Base-by-base conservation (phyloP, 2,888 invertebrate species). In the Amiota mariae region DNA sequence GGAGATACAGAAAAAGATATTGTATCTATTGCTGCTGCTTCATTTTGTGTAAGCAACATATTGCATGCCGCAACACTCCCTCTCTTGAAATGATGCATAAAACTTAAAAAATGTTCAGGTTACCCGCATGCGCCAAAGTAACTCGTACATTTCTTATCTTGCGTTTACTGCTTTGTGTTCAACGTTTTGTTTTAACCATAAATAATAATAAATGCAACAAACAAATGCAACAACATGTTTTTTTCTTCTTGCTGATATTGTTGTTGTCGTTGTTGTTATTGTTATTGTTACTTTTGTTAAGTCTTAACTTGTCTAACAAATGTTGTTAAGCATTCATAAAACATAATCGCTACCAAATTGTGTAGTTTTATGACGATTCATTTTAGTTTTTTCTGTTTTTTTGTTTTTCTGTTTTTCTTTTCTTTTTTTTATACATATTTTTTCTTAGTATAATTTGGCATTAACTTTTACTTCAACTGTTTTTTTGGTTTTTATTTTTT, bases 151-250 rank as follows among this genome's bases (percentile, higher is more conserved):
- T 51, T 68, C 24, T 51, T 68, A 47, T 68, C 15, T 54, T 24
- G 13, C 3, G 20, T 24, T 24, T 24, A 24, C 24, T 24, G 24
- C 24, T 24, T 24, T 24, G 13, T 11, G 20, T 59, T 54, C 24
- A 36, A 36, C 36, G 24, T 68, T 68, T 68, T 68, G 20, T 20
- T 51, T 48, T 36, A 18, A 54, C 51, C 67, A 68, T 68, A 68
- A 68, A 68, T 68, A 68, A 68, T 68, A 68, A 68, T 54, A 48
- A 68, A 63, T 63, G 24, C 63, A 46, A 36, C 20, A 24, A 61
- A 61, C 13, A 67, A 49, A 68, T 68, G n/a, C 67, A 18, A 49
- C 66, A 68, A 68, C 67, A 68, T 68, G 67, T 68, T 68, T 51
- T 51, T 66, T 48, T n/a, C 9, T 48, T n/a, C 9, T 13, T 63